Evolutionary conservation across 1,140 invertebrate genomes (phyloP).

Genomic region (Sogatella furcifera): DNA sequence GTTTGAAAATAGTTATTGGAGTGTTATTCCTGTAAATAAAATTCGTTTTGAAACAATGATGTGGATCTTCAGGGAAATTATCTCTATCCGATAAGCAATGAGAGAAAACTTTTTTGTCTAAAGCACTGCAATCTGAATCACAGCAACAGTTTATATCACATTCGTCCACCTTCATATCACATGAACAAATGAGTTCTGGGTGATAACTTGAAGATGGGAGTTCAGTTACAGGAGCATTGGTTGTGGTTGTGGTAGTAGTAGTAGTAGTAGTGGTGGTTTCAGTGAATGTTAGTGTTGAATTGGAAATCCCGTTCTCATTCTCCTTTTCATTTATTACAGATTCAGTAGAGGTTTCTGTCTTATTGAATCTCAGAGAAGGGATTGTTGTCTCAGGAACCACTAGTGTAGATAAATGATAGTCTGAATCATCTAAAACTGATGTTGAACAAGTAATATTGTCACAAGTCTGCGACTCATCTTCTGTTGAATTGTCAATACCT

Average conservation of each 20-base stretch:
- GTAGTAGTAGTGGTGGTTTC: not conserved
- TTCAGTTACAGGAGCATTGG: not conserved
- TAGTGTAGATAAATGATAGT: too few species aligned
- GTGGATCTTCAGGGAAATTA: not conserved
- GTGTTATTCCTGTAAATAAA: constrained; percentile 37
- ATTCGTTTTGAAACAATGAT: constrained; percentile 13
- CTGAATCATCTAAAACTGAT: too few species aligned
- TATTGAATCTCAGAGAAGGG: too few species aligned
- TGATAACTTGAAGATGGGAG: not conserved
- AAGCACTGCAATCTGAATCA: constrained; percentile 49
- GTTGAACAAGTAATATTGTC: too few species aligned
- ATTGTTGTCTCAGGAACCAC: too few species aligned
- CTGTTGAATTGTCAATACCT: too few species aligned
- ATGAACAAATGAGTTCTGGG: not conserved
- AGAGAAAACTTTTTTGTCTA: constrained; percentile 43
- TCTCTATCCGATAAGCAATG: constrained; percentile 31
- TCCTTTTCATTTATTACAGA: too few species aligned
- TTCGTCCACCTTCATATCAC: constrained; percentile 20
- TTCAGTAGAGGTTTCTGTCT: too few species aligned
- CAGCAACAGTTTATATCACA: constrained; percentile 72
- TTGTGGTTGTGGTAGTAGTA: not conserved
- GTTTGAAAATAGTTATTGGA: too few species aligned
- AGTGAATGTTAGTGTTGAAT: too few species aligned
- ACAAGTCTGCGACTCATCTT: too few species aligned
- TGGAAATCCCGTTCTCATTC: too few species aligned